Evolutionary conservation across 2,797 vertebrate genomes (phyloP).

Genomic region (Rhynchotus rufescens): DNA sequence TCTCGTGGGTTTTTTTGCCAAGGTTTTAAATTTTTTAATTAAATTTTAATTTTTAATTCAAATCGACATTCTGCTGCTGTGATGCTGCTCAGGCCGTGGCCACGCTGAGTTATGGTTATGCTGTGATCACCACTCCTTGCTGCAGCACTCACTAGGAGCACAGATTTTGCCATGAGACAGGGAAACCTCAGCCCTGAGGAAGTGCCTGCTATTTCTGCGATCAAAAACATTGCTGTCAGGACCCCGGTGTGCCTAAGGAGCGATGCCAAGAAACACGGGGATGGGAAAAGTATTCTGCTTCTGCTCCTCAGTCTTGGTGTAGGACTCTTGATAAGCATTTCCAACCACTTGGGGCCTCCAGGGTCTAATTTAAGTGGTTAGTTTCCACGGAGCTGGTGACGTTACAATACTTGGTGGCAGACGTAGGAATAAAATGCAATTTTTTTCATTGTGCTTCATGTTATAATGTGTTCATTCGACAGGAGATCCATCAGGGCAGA

Average conservation of each 20-base stretch:
- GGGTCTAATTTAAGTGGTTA: not conserved
- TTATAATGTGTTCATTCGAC: not conserved
- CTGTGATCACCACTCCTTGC: not conserved
- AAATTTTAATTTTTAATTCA: not conserved
- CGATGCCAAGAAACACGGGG: not conserved
- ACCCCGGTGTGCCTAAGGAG: not conserved
- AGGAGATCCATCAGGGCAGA: not conserved
- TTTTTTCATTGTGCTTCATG: not conserved
- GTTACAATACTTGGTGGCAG: not conserved
- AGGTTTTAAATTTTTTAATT: too few relatives aligned
- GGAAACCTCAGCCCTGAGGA: not conserved
- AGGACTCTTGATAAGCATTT: not conserved
- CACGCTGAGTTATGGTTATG: fast-evolving
- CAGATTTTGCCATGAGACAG: not conserved
- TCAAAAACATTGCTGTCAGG: not conserved
- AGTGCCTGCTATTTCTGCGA: not conserved
- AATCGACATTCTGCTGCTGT: not conserved
- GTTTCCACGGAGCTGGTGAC: not conserved
- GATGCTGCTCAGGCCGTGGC: not conserved
- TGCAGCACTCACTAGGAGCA: not conserved
- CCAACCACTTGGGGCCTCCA: not conserved
- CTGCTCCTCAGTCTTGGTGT: not conserved
- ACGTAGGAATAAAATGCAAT: not conserved
- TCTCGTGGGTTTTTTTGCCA: not conserved
- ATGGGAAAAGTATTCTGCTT: not conserved